These are phyloP conservation scores for Bagarius yarrelli DNA, from an alignment of 2,113 vertebrate species.

Conservation along the genomic window DNA sequence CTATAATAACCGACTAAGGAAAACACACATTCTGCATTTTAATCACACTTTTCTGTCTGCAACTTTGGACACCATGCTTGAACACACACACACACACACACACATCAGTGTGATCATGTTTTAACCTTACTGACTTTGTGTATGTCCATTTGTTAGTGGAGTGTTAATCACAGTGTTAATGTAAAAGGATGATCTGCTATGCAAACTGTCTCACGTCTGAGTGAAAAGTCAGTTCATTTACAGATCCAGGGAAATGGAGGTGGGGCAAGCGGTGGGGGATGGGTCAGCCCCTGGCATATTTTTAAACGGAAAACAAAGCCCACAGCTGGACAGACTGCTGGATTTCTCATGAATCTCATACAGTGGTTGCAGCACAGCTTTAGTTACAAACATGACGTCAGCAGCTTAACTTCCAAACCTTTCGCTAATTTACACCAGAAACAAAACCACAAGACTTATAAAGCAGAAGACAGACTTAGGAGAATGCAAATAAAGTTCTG, in stretches of 20 bases:
- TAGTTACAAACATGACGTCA: background rate
- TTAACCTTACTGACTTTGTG: background rate
- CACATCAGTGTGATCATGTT: background rate
- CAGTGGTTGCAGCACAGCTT: background rate
- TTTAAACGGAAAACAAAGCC: constrained; percentile 19
- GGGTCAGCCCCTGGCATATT: constrained; percentile 20
- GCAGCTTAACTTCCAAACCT: background rate
- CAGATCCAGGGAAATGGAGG: constrained; percentile 29
- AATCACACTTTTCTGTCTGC: background rate
- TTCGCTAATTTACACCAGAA: background rate
- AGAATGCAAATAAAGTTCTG: background rate
- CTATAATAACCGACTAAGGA: background rate
- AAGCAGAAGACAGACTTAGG: background rate
- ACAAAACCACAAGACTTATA: background rate
- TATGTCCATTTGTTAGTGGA: no score
- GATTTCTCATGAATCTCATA: constrained; percentile 9
- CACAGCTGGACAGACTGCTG: constrained; percentile 22
- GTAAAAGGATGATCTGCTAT: constrained; percentile 26
- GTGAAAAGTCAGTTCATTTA: constrained; percentile 47
- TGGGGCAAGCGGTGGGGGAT: constrained; percentile 5
- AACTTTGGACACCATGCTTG: background rate
- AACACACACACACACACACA: background rate
- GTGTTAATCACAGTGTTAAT: constrained; percentile 24
- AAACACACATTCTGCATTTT: background rate
- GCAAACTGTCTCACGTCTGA: constrained; percentile 33